A percentile compares a stretch with the other conserved stretches of the same genome.
phyloP scores from a whole-genome alignment of 2,888 invertebrate genomes.

The Drosophila meridiana region DNA sequence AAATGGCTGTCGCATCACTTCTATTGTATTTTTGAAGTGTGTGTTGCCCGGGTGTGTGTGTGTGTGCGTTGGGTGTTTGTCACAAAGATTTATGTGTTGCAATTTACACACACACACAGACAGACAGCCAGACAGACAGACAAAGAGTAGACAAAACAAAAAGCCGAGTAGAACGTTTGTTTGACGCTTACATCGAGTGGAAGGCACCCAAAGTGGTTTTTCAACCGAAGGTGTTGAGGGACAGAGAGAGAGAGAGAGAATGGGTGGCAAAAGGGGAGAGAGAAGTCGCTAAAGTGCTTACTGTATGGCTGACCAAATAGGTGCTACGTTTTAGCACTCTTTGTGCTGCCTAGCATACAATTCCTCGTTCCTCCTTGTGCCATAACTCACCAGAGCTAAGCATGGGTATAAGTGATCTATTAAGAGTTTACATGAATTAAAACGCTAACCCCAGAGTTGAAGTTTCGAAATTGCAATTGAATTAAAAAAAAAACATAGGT shows the following conservation, averaged over 20 bases:
- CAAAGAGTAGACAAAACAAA: conserved; percentile 27
- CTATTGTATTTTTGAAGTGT: conserved; percentile 73
- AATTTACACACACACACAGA: conserved; percentile 67
- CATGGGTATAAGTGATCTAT: neutral
- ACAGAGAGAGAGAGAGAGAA: neutral
- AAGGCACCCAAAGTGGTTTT: conserved; percentile 51
- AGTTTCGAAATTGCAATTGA: neutral
- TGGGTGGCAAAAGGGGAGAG: neutral
- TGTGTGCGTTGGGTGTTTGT: conserved; percentile 64
- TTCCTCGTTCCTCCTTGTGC: neutral
- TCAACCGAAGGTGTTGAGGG: conserved; percentile 38
- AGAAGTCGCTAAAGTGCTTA: conserved; percentile 40
- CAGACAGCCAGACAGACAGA: conserved; percentile 1
- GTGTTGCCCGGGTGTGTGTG: conserved; percentile 35
- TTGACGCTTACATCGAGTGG: conserved; percentile 78
- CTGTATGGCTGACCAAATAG: conserved; percentile 37
- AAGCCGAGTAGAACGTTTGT: conserved; percentile 58
- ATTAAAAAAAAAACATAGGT: no score
- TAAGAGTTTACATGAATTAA: neutral
- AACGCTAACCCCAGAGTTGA: no score
- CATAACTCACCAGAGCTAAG: conserved; percentile 23
- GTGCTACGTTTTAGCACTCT: conserved; percentile 19
- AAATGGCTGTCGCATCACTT: conserved; percentile 80
- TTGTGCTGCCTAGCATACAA: conserved; percentile 1
- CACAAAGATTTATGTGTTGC: conserved; percentile 79